Base-by-base conservation (phyloP, 2,888 invertebrate genomes). In the Marronus borbonicus region DNA sequence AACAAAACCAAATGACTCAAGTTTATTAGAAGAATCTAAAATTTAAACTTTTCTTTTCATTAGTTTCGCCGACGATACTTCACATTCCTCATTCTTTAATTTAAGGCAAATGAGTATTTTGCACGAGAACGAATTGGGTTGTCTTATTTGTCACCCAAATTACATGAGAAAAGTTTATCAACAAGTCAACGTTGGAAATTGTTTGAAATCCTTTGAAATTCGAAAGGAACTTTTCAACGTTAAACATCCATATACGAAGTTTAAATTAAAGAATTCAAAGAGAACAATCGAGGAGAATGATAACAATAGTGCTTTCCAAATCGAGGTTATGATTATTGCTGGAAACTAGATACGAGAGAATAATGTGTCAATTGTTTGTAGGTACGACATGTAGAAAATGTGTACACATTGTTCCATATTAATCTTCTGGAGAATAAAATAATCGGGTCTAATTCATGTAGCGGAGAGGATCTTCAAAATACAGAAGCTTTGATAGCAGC, bases 111-210 rank as follows among this genome's bases (percentile, higher is more conserved):
- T 90, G 90, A 90, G 90, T 82, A 81, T 90, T 60, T 81, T 90
- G 76, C 86, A 85, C 75, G 80, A 82, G 36, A 85, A 85, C 65
- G 84, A 88, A 12, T 84, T 86, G 58, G 91, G 91, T 31, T 90
- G 89, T 87, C 87, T 90, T 58, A 85, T 92, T 82, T 91, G 90
- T 12, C 91, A 91, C 82, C 85, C 88, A 80, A 81, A 87, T 50
- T 90, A 88, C 83, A 85, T 91, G 8, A 86, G 90, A 79, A 84
- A 87, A 70, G 84, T 90, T 70, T 91, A 91, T 81, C 83, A 85
- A 79, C 83, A 84, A 58, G 87, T 89, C n/a, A 80, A 83, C 75
- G 81, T 85, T 52, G 80, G 83, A 2, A 76, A 82, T 28, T 72
- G 78, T 62, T 76, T 76, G 5, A 81, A 81, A 60, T 81, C 82